phyloP scores from a whole-genome alignment of 2,888 invertebrate species.

The Drosophila setosimentum region DNA sequence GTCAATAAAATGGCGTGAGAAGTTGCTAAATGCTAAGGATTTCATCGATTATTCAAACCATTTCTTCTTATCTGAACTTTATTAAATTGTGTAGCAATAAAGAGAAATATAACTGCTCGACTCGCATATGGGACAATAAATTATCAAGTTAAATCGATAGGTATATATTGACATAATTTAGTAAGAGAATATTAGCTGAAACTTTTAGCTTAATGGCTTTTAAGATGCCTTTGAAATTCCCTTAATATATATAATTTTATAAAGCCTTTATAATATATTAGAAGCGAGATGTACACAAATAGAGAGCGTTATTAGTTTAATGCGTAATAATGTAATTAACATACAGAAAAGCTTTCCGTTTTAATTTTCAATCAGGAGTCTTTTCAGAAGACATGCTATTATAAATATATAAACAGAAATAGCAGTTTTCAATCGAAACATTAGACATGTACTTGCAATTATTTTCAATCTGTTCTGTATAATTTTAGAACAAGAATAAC shows the following conservation, averaged over 20 bases:
- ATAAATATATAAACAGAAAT: background rate
- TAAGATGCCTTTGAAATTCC: background rate
- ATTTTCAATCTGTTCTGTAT: too few species aligned
- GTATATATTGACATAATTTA: background rate
- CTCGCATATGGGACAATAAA: background rate
- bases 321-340: too few species aligned
- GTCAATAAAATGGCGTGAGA: slow-evolving; percentile 28
- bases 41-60: background rate
- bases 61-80: slow-evolving; percentile 1
- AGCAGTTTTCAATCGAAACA: background rate
- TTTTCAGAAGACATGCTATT: too few species aligned
- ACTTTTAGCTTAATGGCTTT: background rate
- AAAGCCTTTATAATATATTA: background rate
- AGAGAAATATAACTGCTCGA: background rate
- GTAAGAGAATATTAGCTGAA: background rate
- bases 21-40: slow-evolving; percentile 21
- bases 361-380: too few species aligned
- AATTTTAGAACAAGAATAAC: background rate
- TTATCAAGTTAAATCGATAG: background rate
- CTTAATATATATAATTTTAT: background rate
- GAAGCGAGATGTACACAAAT: too few species aligned
- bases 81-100: background rate
- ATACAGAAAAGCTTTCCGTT: background rate
- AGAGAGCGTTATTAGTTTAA: too few species aligned
- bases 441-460: background rate